These are phyloP conservation scores for Phyllopteryx taeniolatus DNA, from an alignment of 2,113 vertebrate genomes.

Conservation along the genomic window DNA sequence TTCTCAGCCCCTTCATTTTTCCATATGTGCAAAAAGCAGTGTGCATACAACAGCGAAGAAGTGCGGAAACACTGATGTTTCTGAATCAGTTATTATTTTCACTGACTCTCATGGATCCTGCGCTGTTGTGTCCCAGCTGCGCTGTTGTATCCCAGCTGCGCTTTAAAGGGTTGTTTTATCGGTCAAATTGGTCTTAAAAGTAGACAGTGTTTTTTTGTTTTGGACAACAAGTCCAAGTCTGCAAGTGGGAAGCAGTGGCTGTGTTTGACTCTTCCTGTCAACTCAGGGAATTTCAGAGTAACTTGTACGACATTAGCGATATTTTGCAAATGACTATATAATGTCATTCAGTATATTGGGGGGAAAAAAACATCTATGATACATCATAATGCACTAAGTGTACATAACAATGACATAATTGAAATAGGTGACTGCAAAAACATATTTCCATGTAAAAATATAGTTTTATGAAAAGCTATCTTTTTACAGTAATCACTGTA, in stretches of 20 bases:
- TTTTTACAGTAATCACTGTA: too few relatives aligned
- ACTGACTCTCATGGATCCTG: background rate
- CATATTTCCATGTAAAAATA: too few relatives aligned
- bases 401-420: too few relatives aligned
- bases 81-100: background rate
- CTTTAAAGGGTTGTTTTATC: background rate
- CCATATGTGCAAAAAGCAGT: constrained; percentile 4
- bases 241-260: background rate
- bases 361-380: too few relatives aligned
- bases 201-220: background rate
- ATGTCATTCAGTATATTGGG: too few relatives aligned
- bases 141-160: background rate
- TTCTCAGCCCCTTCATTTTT: constrained; percentile 17
- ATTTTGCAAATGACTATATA: too few relatives aligned
- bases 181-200: background rate
- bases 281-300: background rate
- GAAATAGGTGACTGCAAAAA: too few relatives aligned
- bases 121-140: background rate
- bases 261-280: background rate
- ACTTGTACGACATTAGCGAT: background rate
- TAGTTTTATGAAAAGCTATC: too few relatives aligned
- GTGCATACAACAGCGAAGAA: background rate
- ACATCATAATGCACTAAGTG: too few relatives aligned
- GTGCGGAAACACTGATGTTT: background rate
- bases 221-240: background rate